Conservation (phyloP, 2,888 invertebrate genomes). For the Gisinianus flammeolus region DNA sequence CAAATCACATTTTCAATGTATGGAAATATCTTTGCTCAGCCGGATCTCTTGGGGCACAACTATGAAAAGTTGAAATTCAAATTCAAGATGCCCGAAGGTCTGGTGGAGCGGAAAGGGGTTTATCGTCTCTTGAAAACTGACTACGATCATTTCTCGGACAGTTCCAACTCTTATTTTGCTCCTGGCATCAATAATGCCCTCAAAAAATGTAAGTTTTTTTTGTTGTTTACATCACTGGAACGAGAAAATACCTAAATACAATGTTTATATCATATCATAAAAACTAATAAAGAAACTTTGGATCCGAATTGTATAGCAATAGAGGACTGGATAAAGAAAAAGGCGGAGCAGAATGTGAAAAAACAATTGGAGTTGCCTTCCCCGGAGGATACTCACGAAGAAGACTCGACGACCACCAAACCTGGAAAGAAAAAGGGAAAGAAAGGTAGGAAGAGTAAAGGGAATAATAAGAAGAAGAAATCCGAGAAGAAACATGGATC, state of each 20-base stretch:
- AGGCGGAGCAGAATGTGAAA: slow-evolving; percentile 35
- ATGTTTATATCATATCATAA: not conserved
- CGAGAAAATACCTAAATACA: not conserved
- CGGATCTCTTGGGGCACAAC: slow-evolving; percentile 50
- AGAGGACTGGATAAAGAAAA: slow-evolving; percentile 49
- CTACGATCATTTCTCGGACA: slow-evolving; percentile 69
- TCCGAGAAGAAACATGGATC: slow-evolving; percentile 32
- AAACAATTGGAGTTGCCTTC: slow-evolving; percentile 33
- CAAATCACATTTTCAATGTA: slow-evolving; percentile 54
- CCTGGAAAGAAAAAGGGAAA: slow-evolving; percentile 21
- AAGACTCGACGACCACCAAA: slow-evolving; percentile 19
- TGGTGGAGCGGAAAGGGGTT: slow-evolving; percentile 50
- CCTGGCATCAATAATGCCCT: slow-evolving; percentile 61
- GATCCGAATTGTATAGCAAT: slow-evolving; percentile 42
- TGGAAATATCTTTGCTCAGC: slow-evolving; percentile 55
- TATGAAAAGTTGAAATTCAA: slow-evolving; percentile 51
- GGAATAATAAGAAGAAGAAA: slow-evolving; percentile 37
- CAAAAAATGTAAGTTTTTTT: slow-evolving; percentile 49
- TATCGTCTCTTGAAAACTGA: slow-evolving; percentile 59
- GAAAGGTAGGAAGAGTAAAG: slow-evolving; percentile 32
- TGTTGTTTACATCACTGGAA: not conserved
- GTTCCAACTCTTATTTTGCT: slow-evolving; percentile 61
- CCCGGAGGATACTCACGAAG: slow-evolving; percentile 20
- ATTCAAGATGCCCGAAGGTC: slow-evolving; percentile 54
- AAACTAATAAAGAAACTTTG: not conserved